Evolutionary conservation across 2,113 vertebrate genomes (phyloP).

Genomic region (Panthera leo): DNA sequence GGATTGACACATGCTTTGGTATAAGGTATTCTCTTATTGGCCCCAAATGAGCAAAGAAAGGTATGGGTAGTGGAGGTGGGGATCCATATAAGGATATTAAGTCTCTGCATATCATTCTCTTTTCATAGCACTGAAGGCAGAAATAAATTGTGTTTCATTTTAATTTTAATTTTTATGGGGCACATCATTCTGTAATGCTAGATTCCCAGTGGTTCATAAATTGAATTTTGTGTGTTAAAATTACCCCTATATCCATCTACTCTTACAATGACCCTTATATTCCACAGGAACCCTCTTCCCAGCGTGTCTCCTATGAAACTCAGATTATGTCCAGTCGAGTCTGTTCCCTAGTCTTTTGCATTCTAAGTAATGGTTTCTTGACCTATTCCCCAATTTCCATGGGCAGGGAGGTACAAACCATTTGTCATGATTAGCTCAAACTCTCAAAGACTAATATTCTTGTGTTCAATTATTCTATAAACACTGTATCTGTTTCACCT

Average conservation of each 20-base stretch:
- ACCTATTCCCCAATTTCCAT: not conserved
- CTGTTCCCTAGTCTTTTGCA: not conserved
- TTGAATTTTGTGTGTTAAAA: not conserved
- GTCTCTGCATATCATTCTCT: not conserved
- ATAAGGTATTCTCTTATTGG: not conserved
- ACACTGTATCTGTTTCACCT: not conserved
- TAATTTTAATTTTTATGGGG: not conserved
- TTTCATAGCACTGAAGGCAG: not conserved
- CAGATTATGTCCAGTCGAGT: not conserved
- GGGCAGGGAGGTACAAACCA: not conserved
- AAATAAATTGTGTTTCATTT: not conserved
- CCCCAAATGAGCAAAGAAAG: not conserved
- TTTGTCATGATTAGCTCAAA: not conserved
- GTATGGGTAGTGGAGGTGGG: not conserved
- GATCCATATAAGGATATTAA: not conserved
- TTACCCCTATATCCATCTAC: not conserved
- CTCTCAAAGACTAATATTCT: not conserved
- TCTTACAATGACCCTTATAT: not conserved
- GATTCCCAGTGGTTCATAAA: not conserved
- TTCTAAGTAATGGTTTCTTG: not conserved
- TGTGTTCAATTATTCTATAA: not conserved
- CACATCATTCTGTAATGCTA: not conserved
- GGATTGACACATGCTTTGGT: not conserved
- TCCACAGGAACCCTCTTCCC: not conserved
- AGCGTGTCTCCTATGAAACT: not conserved